phyloP scores from a whole-genome alignment of 2,113 vertebrate species.

The Trichechus manatus region DNA sequence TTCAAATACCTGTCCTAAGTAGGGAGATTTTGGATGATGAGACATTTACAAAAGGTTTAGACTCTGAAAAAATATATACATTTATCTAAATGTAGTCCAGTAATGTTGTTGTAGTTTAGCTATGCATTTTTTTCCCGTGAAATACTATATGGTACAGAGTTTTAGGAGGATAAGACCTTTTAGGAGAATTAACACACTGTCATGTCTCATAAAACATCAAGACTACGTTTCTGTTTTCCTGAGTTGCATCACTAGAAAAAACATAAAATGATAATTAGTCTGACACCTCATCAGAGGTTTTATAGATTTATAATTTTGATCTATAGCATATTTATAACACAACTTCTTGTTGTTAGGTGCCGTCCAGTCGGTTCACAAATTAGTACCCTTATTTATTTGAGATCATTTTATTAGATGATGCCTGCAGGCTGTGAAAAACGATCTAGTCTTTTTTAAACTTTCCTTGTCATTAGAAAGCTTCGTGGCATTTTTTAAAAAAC shows the following conservation, averaged over 20 bases:
- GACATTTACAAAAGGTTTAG: slow-evolving; percentile 24
- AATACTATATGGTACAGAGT: background rate
- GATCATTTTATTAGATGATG: slow-evolving; percentile 58
- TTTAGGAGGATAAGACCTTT: slow-evolving; percentile 19
- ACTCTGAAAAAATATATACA: slow-evolving; percentile 32
- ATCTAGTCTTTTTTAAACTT: slow-evolving; percentile 18
- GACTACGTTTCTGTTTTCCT: slow-evolving; percentile 33
- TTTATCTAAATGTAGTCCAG: background rate
- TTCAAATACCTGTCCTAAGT: background rate
- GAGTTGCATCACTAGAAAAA: slow-evolving; percentile 40
- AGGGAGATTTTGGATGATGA: background rate
- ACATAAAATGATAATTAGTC: slow-evolving; percentile 54
- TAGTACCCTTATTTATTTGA: slow-evolving; percentile 52
- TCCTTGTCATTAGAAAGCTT: slow-evolving; percentile 29
- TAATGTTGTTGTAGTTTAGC: slow-evolving; percentile 52
- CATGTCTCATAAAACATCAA: slow-evolving; percentile 26
- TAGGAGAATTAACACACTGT: background rate
- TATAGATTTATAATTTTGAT: slow-evolving; percentile 64
- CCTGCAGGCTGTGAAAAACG: background rate
- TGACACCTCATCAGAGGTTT: slow-evolving; percentile 23
- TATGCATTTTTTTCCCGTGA: slow-evolving; percentile 22
- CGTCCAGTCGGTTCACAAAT: background rate
- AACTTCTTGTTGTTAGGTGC: background rate
- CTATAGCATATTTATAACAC: slow-evolving; percentile 10
- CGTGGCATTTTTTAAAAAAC: slow-evolving; percentile 23